Evolutionary conservation across 2,888 invertebrate genomes (phyloP).

Genomic region (Chrysopilus asiliformis): DNA sequence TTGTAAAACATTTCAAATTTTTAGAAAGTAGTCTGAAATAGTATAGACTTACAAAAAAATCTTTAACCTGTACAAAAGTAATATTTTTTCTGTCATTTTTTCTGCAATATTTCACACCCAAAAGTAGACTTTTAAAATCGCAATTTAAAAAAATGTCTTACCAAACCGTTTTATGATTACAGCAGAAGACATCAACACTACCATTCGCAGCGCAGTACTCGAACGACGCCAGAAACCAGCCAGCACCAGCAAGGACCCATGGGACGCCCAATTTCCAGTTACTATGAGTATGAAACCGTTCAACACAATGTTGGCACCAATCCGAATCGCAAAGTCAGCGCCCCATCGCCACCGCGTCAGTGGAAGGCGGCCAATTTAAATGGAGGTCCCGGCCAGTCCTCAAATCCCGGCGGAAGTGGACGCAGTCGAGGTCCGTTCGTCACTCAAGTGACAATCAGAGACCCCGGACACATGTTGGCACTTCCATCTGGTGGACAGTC

Average conservation of each 20-base stretch:
- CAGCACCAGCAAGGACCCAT: conserved; percentile 43
- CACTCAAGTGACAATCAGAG: conserved; percentile 48
- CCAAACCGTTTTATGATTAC: too few relatives aligned
- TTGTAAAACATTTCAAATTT: too few relatives aligned
- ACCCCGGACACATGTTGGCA: conserved; percentile 26
- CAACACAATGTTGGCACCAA: conserved; percentile 43
- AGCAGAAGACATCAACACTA: conserved; percentile 56
- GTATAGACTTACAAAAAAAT: too few relatives aligned
- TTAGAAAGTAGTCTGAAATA: too few relatives aligned
- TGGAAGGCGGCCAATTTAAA: conserved; percentile 32
- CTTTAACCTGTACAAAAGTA: too few relatives aligned
- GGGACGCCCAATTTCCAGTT: conserved; percentile 60
- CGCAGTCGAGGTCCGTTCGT: conserved; percentile 44
- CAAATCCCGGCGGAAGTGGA: conserved; percentile 26
- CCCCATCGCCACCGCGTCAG: conserved; percentile 20
- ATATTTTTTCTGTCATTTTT: too few relatives aligned
- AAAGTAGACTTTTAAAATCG: too few relatives aligned
- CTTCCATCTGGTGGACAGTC: conserved; percentile 18
- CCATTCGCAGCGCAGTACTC: conserved; percentile 45
- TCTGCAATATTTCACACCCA: too few relatives aligned
- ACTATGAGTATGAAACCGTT: conserved; percentile 72
- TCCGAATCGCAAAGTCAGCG: conserved; percentile 14
- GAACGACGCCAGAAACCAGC: conserved; percentile 18
- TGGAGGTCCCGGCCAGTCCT: conserved; percentile 4
- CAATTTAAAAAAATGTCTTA: too few relatives aligned